phyloP scores from a whole-genome alignment of 2,797 vertebrate genomes.

The Ptychadena robeensis region DNA sequence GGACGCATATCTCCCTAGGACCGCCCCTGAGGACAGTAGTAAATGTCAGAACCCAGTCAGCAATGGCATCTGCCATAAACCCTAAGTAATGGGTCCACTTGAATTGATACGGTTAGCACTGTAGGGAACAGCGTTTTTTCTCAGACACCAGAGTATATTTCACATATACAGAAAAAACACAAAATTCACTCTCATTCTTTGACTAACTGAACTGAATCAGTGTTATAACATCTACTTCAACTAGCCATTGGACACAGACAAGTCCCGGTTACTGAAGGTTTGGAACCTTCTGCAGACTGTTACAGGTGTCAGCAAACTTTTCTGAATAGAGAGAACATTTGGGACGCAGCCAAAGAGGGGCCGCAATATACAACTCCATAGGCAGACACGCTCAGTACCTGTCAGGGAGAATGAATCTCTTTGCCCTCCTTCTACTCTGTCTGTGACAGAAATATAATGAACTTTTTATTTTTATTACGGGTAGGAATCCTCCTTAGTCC shows the following conservation, averaged over 20 bases:
- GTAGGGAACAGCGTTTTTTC: no score
- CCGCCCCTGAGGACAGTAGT: no score
- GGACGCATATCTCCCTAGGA: no score
- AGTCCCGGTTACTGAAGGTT: background rate
- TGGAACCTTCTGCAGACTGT: background rate
- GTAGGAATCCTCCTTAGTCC: conserved; percentile 7
- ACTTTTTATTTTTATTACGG: conserved; percentile 34
- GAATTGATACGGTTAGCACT: no score
- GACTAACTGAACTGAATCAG: background rate
- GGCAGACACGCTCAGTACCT: conserved; percentile 4
- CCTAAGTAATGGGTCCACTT: no score
- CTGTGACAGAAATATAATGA: conserved; percentile 17
- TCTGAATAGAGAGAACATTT: background rate
- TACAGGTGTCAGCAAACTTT: background rate
- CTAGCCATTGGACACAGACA: background rate
- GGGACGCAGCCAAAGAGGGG: background rate
- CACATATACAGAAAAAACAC: no score
- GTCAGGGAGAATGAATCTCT: background rate
- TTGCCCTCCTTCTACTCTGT: conserved; percentile 4
- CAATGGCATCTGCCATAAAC: no score
- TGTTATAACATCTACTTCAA: background rate
- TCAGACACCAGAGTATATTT: no score
- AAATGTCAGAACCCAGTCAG: no score
- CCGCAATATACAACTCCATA: background rate
- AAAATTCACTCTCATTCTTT: no score